These are phyloP conservation scores for Lepus europaeus DNA, from an alignment of 2,113 vertebrate species.

Conservation along the genomic window DNA sequence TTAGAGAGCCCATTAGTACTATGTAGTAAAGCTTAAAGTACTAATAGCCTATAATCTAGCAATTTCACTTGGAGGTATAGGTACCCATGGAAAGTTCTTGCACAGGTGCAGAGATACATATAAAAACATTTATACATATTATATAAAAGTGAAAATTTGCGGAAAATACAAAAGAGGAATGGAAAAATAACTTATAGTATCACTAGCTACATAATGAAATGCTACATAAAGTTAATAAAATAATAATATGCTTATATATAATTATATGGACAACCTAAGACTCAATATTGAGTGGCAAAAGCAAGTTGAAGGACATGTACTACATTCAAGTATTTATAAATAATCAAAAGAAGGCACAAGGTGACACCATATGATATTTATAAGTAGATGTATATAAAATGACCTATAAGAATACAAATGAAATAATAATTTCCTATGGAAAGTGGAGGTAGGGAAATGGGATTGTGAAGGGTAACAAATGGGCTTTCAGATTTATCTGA, in stretches of 20 bases:
- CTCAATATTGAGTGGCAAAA: neutral
- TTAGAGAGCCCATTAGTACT: neutral
- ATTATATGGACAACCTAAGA: conserved; percentile 6
- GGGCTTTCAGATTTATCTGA: neutral
- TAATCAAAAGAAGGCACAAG: conserved; percentile 39
- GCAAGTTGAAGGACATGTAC: conserved; percentile 22
- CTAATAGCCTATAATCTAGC: neutral
- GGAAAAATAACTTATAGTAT: neutral
- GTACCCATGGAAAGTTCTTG: neutral
- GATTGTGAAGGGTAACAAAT: neutral
- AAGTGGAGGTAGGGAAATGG: neutral
- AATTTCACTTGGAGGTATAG: neutral
- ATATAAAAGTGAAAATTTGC: neutral
- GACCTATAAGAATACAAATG: neutral
- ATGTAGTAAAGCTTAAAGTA: neutral
- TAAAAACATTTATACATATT: neutral
- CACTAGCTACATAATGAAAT: neutral
- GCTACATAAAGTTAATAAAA: conserved; percentile 43
- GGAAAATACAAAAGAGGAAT: conserved; percentile 18
- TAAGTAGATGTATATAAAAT: conserved; percentile 7
- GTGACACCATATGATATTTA: neutral
- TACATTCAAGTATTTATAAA: neutral
- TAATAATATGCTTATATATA: neutral
- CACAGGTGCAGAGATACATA: neutral
- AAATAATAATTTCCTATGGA: conserved; percentile 11